Evolutionary conservation across 2,113 vertebrate species (phyloP), one percentile per base, ranked within the genome.

Genomic region (Nothoprocta pentlandii): DNA sequence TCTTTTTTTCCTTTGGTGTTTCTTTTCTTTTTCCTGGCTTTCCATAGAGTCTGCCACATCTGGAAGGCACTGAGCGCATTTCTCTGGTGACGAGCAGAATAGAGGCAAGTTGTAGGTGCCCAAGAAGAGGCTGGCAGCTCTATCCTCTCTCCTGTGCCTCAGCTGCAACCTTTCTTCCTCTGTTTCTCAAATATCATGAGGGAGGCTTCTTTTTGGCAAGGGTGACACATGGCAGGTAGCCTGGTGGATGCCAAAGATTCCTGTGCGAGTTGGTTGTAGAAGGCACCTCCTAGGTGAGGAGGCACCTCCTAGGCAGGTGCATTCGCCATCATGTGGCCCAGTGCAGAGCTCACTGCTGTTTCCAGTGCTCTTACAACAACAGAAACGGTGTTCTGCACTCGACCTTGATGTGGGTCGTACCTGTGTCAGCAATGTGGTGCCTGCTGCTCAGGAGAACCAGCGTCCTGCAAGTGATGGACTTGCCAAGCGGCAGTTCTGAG

Each of bases 271-370:
- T 36, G 58, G 20, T 36, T 39, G 36, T 39, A 8, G 36, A 39
- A 39, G 36, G 36, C 36, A 39, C 36, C 36, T 39, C 36, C 36
- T 39, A 39, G 32, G 39, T 12, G 54, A 32, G 30, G 6, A 3
- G 59, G 9, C 42, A 39, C 4, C 16, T 46, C 47, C 47, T 17
- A 39, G 36, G 66, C 36, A 11, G 3, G 16, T 14, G 39, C 10
- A 0, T 56, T 71, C 3, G 2, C 36, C 12, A 13, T 54, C 56
- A 8, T 34, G 47, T 5, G 2, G 41, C n/a, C 46, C 11, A 0
- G 4, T 10, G 39, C 12, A 25, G 20, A 46, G 10, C 13, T 28
- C 14, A 6, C 47, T n/a, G 26, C 56, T 47, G 15, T 44, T 39
- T 25, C 26, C 25, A 3, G 1, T 36, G 42, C 32, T 34, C 21